A percentile compares a stretch with the other conserved stretches of the same genome.
These are phyloP conservation scores for Orchestes rusci DNA, from an alignment of 2,888 invertebrate species.

Conservation along the genomic window DNA sequence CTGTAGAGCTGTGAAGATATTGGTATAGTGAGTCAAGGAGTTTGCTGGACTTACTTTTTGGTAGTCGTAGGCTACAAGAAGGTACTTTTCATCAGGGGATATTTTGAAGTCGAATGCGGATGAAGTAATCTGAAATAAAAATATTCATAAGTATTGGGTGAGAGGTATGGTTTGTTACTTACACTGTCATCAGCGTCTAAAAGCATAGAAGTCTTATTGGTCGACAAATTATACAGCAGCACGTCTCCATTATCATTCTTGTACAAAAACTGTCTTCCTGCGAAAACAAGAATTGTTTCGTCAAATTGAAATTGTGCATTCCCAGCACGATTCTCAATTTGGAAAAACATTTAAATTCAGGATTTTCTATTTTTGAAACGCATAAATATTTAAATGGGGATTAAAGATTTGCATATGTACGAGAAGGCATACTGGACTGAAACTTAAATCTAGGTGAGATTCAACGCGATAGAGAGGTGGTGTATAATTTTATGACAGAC, in stretches of 20 bases:
- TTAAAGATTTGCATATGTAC: too few species aligned
- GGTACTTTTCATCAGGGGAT: slow-evolving; percentile 58
- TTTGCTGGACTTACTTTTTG: slow-evolving; percentile 54
- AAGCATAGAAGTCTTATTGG: slow-evolving; percentile 26
- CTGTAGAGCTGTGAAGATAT: slow-evolving; percentile 58
- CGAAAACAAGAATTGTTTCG: too few species aligned
- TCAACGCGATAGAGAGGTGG: too few species aligned
- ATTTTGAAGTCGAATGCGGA: slow-evolving; percentile 50
- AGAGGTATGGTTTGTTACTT: slow-evolving; percentile 25
- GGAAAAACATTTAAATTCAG: too few species aligned
- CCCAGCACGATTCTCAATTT: too few species aligned
- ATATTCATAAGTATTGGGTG: too few species aligned
- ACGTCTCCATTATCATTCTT: slow-evolving; percentile 54
- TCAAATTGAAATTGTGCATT: too few species aligned
- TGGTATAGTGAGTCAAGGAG: neutral
- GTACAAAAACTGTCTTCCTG: slow-evolving; percentile 60
- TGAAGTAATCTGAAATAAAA: slow-evolving; percentile 36
- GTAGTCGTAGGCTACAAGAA: slow-evolving; percentile 56
- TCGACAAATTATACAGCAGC: slow-evolving; percentile 47
- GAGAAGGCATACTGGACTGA: too few species aligned
- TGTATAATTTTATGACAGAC: too few species aligned
- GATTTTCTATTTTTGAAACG: too few species aligned
- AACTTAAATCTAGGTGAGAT: too few species aligned
- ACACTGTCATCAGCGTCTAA: slow-evolving; percentile 30
- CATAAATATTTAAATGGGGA: too few species aligned